Base-by-base conservation (phyloP, 2,113 vertebrate genomes). In the Thomomys bottae region DNA sequence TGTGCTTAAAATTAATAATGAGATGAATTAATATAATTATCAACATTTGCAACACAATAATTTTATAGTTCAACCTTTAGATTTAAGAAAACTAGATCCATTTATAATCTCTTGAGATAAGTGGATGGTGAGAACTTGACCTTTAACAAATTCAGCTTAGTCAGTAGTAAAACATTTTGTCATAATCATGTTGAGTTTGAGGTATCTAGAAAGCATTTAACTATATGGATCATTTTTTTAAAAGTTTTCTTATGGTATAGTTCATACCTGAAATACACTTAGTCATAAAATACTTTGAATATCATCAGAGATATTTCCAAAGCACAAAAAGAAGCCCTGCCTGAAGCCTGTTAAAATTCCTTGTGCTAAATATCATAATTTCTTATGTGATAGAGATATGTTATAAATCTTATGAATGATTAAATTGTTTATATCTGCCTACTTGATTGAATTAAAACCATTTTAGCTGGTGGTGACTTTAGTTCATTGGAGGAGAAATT, bases 81-180 rank as follows among this genome's bases (percentile, higher is more conserved):
- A 26, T 57, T 89, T 64, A 40, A 84, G 79, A 54, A 86, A 89
- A 84, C 36, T 40, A 90, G 57, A 32, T 77, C 68, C 28, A 90
- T 95, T 94, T 88, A 87, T 83, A 87, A 90, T 92, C 77, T 87
- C 57, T 34, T 91, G 28, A 84, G n/a, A 68, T 66, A 66, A 45
- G 14, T 94, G 28, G 11, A 45, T 59, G 64, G 34, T 17, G 63
- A 38, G 5, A 17, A 14, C 32, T 4, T 92, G 73, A 94, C 93
- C 93, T 83, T 94, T 96, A 94, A 93, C 90, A 96, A 97, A 94
- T 89, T 96, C 70, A 90, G 10, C n/a, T 83, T 95, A 92, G 95
- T 96, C 59, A 71, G 81, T 95, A 94, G 90, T 96, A 94, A 97
- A 96, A 86, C 68, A 94, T 96, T 96, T 70, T 84, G 84, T 87